Percentiles rank a stretch among this genome's conserved stretches.
Evolutionary conservation across 23 tunicate species (phyloP).

Genomic region (Pegea sp.): DNA sequence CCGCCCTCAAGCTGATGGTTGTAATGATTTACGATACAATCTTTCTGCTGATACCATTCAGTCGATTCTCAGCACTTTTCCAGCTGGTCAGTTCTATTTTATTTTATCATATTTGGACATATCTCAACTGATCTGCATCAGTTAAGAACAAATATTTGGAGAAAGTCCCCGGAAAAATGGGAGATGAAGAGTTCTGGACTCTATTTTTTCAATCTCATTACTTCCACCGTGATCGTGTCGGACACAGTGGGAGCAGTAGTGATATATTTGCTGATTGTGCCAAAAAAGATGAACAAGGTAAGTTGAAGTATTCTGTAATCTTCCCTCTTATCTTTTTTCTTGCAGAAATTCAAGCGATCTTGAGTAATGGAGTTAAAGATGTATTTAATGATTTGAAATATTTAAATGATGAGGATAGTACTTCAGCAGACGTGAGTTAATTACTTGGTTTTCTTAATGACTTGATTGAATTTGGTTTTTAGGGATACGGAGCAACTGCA

Average conservation of each 20-base stretch:
- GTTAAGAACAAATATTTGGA: slow-evolving; percentile 73
- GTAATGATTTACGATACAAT: slow-evolving; percentile 72
- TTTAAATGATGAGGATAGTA: slow-evolving; percentile 46
- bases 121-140: neutral
- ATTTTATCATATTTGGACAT: neutral
- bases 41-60: slow-evolving; percentile 67
- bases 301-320: no score
- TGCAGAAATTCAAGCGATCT: slow-evolving; percentile 30
- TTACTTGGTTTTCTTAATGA: neutral
- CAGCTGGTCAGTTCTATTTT: slow-evolving; percentile 20
- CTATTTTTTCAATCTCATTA: slow-evolving; percentile 96
- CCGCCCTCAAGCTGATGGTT: slow-evolving; percentile 89
- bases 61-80: slow-evolving; percentile 77
- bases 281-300: slow-evolving; percentile 82
- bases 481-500: slow-evolving; percentile 38
- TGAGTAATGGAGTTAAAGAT: slow-evolving; percentile 56
- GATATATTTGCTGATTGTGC: slow-evolving; percentile 77
- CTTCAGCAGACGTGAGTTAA: slow-evolving; percentile 32
- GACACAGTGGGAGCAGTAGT: slow-evolving; percentile 31
- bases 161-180: slow-evolving; percentile 71
- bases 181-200: slow-evolving; percentile 94
- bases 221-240: slow-evolving; percentile 71
- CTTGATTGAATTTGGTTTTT: neutral
- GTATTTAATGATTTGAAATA: slow-evolving; percentile 30
- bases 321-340: neutral